Evolutionary conservation across 2,888 invertebrate species (phyloP).

Genomic region (Protula sp.): DNA sequence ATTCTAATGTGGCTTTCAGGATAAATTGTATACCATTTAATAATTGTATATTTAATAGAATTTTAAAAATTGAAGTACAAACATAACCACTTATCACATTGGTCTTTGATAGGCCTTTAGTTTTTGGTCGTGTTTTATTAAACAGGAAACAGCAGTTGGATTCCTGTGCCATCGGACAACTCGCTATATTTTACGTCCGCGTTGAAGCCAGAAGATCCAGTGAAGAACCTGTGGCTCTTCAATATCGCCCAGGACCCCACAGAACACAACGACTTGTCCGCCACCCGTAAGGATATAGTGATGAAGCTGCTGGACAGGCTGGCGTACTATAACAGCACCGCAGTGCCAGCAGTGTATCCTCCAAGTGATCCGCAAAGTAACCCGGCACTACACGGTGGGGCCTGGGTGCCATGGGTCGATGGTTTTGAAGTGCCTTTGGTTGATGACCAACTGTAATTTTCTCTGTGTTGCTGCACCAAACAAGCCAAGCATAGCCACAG

Average conservation of each 20-base stretch:
- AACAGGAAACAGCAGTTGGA: constrained; percentile 19
- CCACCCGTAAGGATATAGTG: constrained; percentile 22
- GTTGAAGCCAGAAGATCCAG: constrained; percentile 3
- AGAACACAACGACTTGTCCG: constrained; percentile 38
- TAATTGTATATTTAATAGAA: too few species aligned
- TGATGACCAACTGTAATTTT: too few species aligned
- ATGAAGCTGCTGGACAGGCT: constrained; percentile 31
- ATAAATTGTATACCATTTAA: too few species aligned
- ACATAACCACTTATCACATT: too few species aligned
- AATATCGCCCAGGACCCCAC: constrained; percentile 41
- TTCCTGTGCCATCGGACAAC: constrained; percentile 28
- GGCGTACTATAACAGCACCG: constrained; percentile 33
- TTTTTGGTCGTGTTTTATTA: too few species aligned
- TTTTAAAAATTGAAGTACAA: too few species aligned
- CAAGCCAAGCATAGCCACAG: too few species aligned
- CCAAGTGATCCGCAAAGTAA: constrained; percentile 32
- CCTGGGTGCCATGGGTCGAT: constrained; percentile 46
- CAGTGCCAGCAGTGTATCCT: constrained; percentile 43
- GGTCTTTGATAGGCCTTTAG: too few species aligned
- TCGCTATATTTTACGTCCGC: background rate
- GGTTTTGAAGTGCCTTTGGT: too few species aligned
- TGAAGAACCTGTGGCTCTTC: constrained; percentile 47
- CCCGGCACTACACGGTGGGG: constrained; percentile 38
- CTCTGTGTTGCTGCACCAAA: too few species aligned
- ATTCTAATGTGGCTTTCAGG: too few species aligned